Percentiles rank a stretch among this genome's conserved stretches.
phyloP scores from a whole-genome alignment of 2,797 vertebrate species.

The Chlorospingus semifuscus region DNA sequence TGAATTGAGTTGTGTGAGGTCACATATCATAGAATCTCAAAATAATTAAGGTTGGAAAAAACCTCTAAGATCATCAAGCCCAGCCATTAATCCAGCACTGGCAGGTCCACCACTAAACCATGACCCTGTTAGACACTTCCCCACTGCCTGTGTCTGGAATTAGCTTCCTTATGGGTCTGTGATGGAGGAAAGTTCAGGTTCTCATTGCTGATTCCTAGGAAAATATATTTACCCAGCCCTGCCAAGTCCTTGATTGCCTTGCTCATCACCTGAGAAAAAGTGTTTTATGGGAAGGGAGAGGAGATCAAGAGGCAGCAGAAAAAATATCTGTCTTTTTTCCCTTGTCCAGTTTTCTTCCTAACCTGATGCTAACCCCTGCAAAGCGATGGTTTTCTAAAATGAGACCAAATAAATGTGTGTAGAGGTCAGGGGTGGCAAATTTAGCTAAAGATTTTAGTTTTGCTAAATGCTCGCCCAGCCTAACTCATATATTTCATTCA shows the following conservation, averaged over 20 bases:
- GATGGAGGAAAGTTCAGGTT: neutral
- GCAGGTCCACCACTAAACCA: neutral
- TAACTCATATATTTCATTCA: constrained; percentile 14
- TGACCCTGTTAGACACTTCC: no score
- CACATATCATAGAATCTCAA: neutral
- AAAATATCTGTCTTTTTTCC: neutral
- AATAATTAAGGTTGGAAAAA: neutral
- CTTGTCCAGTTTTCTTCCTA: neutral
- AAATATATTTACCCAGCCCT: neutral
- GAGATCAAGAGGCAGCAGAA: neutral
- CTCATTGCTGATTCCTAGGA: neutral
- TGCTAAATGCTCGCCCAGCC: constrained; percentile 15
- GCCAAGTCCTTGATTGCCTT: neutral
- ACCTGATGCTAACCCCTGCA: neutral
- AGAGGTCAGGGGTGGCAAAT: constrained; percentile 24
- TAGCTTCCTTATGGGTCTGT: fast-evolving
- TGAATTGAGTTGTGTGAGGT: neutral
- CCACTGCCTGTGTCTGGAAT: neutral
- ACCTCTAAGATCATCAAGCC: neutral
- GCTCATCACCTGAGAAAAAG: neutral
- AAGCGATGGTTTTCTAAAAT: neutral
- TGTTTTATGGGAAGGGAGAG: neutral
- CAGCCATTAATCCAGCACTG: neutral
- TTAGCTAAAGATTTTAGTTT: constrained; percentile 56
- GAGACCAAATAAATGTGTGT: constrained; percentile 13